phyloP scores from a whole-genome alignment of 2,797 vertebrate species.

The Sebastolobus altivelis region DNA sequence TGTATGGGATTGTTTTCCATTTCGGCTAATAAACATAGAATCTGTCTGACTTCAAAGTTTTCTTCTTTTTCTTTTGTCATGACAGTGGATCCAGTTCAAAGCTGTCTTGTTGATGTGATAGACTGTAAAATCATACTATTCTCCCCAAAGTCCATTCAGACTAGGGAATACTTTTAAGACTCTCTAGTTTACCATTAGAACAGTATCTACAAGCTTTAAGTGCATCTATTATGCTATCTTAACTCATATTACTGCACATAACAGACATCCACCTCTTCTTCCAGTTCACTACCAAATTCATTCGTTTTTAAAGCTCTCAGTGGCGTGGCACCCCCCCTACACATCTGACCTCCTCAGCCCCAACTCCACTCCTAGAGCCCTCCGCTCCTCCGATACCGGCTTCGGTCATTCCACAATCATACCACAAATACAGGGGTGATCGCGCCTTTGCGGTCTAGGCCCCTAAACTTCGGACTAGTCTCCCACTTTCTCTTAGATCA shows the following conservation, averaged over 20 bases:
- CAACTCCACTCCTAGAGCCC: background rate
- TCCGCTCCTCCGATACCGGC: background rate
- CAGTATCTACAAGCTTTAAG: background rate
- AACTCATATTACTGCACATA: background rate
- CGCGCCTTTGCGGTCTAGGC: too few relatives aligned
- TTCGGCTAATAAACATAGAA: background rate
- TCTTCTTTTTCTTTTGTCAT: background rate
- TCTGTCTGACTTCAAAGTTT: background rate
- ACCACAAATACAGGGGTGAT: background rate
- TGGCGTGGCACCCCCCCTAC: too few relatives aligned
- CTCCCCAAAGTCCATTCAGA: background rate
- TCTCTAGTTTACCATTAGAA: background rate
- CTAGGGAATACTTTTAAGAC: background rate
- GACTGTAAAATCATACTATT: background rate
- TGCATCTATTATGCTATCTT: background rate
- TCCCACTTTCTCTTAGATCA: too few relatives aligned
- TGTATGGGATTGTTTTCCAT: background rate
- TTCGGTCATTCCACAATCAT: background rate
- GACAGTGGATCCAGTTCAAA: background rate
- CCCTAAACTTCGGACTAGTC: too few relatives aligned
- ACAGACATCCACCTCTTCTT: background rate
- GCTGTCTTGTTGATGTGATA: background rate
- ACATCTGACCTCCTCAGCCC: too few relatives aligned
- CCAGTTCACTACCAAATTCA: background rate
- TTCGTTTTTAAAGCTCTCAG: too few relatives aligned